Conservation (phyloP, 2,888 invertebrate species). For the Hypena proboscidalis region DNA sequence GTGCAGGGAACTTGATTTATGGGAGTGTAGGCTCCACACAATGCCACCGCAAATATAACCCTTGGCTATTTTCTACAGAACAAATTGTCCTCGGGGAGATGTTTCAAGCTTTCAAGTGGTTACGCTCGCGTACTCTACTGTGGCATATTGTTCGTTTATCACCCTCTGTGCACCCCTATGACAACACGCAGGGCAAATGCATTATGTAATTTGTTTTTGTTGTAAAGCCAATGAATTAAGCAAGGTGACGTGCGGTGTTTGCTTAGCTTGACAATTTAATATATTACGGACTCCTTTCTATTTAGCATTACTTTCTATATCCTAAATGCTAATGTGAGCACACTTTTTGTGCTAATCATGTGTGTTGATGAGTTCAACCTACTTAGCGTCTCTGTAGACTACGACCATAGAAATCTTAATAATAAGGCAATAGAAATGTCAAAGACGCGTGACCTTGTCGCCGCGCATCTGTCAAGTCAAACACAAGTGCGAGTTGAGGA, state of each 20-base stretch:
- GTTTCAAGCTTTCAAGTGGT: slow-evolving; percentile 67
- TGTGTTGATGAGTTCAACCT: too few species aligned
- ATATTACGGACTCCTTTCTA: too few species aligned
- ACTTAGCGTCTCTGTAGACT: too few species aligned
- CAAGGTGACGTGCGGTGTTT: neutral
- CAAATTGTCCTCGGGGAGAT: slow-evolving; percentile 59
- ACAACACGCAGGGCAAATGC: slow-evolving; percentile 23
- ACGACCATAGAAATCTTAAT: too few species aligned
- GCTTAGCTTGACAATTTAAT: neutral
- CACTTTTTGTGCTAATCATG: too few species aligned
- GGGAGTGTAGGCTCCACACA: slow-evolving; percentile 64
- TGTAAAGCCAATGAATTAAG: slow-evolving; percentile 19
- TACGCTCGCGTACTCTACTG: slow-evolving; percentile 32
- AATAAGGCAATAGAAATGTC: too few species aligned
- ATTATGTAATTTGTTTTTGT: slow-evolving; percentile 26
- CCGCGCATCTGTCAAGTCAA: too few species aligned
- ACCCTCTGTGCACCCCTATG: slow-evolving; percentile 41
- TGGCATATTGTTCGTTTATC: slow-evolving; percentile 41
- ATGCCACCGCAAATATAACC: slow-evolving; percentile 80
- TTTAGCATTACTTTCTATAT: too few species aligned
- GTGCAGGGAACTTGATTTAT: slow-evolving; percentile 76
- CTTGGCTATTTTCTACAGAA: slow-evolving; percentile 72
- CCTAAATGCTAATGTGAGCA: too few species aligned
- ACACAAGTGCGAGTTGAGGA: too few species aligned
- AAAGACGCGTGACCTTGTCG: too few species aligned